Percentiles rank a stretch among this genome's conserved stretches.
Conservation (phyloP, 2,113 vertebrate genomes). For the Notarius lentiginosus region DNA sequence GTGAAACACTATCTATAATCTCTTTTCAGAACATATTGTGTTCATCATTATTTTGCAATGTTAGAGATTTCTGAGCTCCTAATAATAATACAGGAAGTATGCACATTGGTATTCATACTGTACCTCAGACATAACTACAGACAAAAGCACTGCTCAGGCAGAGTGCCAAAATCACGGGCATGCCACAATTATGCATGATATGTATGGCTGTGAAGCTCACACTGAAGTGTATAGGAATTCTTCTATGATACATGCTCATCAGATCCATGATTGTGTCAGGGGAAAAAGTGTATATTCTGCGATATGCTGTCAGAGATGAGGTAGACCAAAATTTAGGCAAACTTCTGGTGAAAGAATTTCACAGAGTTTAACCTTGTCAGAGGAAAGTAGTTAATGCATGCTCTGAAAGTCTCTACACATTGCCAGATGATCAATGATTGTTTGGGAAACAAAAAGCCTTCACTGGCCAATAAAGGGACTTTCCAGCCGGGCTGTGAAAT, state of each 20-base stretch:
- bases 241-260: neutral
- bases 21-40: neutral
- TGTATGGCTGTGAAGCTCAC: neutral
- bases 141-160: neutral
- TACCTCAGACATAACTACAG: neutral
- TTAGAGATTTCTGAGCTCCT: neutral
- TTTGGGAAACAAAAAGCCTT: no score
- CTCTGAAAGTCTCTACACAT: no score
- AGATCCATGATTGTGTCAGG: neutral
- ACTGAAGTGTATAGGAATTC: neutral
- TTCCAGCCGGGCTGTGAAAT: no score
- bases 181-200: neutral
- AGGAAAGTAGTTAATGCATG: neutral
- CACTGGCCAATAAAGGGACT: no score
- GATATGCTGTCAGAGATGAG: neutral
- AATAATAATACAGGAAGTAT: neutral
- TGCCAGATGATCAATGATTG: no score
- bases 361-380: neutral
- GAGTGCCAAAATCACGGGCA: no score
- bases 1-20: neutral
- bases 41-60: neutral
- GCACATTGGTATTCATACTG: neutral
- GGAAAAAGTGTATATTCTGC: neutral
- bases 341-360: neutral
- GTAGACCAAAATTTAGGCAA: neutral